Base-by-base conservation (phyloP, 2,888 invertebrate genomes). In the Drosophila imparisetae region DNA sequence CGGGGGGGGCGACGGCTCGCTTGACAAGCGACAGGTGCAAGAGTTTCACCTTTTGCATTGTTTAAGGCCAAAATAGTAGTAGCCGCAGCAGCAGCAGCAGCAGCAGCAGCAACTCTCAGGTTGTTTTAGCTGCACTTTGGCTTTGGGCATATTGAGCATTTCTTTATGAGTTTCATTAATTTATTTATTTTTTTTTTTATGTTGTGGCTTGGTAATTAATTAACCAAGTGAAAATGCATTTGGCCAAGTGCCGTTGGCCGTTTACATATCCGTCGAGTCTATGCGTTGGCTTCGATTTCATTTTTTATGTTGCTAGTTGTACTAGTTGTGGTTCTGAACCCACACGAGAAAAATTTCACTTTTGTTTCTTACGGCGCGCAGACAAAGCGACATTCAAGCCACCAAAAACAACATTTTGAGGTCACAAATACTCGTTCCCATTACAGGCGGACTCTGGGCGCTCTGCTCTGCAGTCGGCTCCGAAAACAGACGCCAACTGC, bases 151-250 rank as follows among this genome's bases (percentile, higher is more conserved):
- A 32, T 30, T 52, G 49, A 49, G 58, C 63, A 65, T 75, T 66
- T 60, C 57, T 60, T 63, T 72, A 71, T 69, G 66, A 60, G 34
- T 55, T 67, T 63, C 32, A 10, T 52, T 32, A 30, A 21, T 53
- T 34, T 30, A 11, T 59, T 36, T 32, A 27, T 10, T 18, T 34
- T 29, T 18, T 18, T 27, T 38, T 29, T 4, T 24, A 3, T 50
- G 8, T 27, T 55, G 57, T 40, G 29, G 65, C 71, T 77, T 80
- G 78, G 77, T 81, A 78, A 78, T 78, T 78, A 72, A 77, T 78
- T 72, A 78, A 72, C 85, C 82, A 77, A 68, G 89, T 88, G 86
- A 87, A 89, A 85, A 87, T 85, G 83, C 89, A 85, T 72, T 78
- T 72, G 66, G 82, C 65, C 64, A 62, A 66, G 66, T 67, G 74